Evolutionary conservation across 1,140 invertebrate species (phyloP).

Genomic region (Chironomus striatipennis): DNA sequence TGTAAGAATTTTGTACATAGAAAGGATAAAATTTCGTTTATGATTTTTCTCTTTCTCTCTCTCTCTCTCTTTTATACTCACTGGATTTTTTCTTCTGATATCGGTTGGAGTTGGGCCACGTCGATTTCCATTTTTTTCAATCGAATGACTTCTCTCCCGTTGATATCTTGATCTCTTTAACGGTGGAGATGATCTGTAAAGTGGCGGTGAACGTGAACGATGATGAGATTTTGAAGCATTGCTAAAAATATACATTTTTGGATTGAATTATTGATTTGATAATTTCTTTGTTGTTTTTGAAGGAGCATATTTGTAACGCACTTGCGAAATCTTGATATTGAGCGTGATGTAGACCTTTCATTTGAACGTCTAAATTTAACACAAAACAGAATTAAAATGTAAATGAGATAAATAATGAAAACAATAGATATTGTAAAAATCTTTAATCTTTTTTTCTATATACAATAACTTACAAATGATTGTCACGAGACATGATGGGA

Average conservation of each 20-base stretch:
- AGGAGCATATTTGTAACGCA: background rate
- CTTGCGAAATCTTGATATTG: background rate
- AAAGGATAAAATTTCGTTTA: background rate
- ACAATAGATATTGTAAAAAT: background rate
- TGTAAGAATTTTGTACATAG: background rate
- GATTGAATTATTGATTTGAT: slow-evolving; percentile 11
- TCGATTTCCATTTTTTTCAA: background rate
- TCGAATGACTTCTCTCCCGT: background rate
- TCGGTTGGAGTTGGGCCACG: background rate
- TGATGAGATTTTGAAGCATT: background rate
- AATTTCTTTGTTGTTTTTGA: background rate
- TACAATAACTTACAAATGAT: background rate
- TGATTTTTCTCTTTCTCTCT: background rate
- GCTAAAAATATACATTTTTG: background rate
- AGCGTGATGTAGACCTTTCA: background rate
- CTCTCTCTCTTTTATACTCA: background rate
- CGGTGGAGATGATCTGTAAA: background rate
- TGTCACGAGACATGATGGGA: slow-evolving; percentile 46
- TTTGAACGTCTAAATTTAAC: background rate
- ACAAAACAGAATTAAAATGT: background rate
- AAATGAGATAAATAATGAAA: background rate
- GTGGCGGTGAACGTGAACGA: background rate
- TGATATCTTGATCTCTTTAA: background rate
- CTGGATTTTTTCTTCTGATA: background rate
- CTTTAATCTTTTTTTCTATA: background rate